Percentiles rank a stretch among this genome's conserved stretches.
Evolutionary conservation across 1,140 invertebrate species (phyloP).

Genomic region (Saccostrea cuccullata): DNA sequence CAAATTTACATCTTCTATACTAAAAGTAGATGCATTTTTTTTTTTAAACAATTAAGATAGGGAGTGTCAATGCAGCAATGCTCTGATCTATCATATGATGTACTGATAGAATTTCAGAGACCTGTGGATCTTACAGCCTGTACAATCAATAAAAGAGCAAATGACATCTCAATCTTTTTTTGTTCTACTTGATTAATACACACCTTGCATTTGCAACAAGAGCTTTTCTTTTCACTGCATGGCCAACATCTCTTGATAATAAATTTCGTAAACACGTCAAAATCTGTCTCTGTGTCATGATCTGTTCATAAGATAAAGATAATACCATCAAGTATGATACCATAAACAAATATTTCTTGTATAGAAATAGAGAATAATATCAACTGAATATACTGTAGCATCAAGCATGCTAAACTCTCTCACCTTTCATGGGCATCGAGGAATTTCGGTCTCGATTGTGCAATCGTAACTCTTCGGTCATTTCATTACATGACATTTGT

Average conservation of each 20-base stretch:
- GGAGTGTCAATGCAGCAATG: no score
- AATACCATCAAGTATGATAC: background rate
- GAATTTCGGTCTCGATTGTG: background rate
- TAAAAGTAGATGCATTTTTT: no score
- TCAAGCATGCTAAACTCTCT: background rate
- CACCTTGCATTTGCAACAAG: background rate
- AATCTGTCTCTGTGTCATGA: background rate
- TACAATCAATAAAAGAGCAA: no score
- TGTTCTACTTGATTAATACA: background rate
- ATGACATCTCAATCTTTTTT: no score
- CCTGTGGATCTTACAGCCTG: no score
- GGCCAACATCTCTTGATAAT: background rate
- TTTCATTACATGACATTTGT: no score
- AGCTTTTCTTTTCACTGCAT: background rate
- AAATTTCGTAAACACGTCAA: background rate
- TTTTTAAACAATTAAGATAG: no score
- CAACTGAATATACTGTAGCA: background rate
- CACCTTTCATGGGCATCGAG: slow-evolving; percentile 3
- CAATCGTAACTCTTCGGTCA: background rate
- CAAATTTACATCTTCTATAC: no score
- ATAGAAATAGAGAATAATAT: background rate
- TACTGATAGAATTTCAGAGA: no score
- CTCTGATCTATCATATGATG: no score
- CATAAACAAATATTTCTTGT: background rate
- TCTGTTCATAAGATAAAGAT: background rate